These are phyloP conservation scores for Gila orcuttii DNA, from an alignment of 2,113 vertebrate species.

Conservation along the genomic window DNA sequence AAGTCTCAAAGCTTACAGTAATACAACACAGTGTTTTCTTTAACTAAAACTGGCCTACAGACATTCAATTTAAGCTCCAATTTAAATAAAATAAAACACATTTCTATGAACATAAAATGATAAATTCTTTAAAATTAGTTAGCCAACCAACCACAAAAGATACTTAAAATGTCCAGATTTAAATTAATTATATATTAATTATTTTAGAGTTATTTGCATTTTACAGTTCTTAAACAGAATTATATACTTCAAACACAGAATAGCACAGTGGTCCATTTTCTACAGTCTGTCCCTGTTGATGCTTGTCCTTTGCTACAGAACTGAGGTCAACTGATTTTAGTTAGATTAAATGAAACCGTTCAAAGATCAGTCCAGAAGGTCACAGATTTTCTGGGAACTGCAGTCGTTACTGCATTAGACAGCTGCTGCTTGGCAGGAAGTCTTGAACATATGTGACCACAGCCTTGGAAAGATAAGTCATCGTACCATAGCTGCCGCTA, in stretches of 20 bases:
- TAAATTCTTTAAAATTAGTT: neutral
- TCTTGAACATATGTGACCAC: constrained; percentile 88
- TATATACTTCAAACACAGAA: neutral
- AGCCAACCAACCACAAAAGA: neutral
- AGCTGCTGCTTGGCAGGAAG: constrained; percentile 89
- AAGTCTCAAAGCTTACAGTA: neutral
- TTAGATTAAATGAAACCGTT: constrained; percentile 1
- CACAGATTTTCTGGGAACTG: constrained; percentile 1
- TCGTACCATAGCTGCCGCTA: constrained; percentile 93
- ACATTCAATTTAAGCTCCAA: neutral
- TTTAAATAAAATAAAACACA: constrained; percentile 23
- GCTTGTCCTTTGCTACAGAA: constrained; percentile 14
- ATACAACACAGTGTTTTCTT: neutral
- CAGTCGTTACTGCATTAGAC: constrained; percentile 86
- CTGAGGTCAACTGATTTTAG: neutral
- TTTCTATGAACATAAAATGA: neutral
- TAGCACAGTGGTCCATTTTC: constrained; percentile 18
- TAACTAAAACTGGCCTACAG: neutral
- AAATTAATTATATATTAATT: constrained; percentile 1
- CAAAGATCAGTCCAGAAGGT: constrained; percentile 16
- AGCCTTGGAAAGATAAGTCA: constrained; percentile 97
- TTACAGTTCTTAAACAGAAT: neutral
- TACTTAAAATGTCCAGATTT: neutral
- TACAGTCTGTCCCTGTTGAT: neutral
- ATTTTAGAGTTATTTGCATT: neutral